A percentile compares a stretch with the other conserved stretches of the same genome.
Conservation (phyloP, 30 jellyfish, hydroid and myxozoan species). For the Chrysaora quinquecirrha region DNA sequence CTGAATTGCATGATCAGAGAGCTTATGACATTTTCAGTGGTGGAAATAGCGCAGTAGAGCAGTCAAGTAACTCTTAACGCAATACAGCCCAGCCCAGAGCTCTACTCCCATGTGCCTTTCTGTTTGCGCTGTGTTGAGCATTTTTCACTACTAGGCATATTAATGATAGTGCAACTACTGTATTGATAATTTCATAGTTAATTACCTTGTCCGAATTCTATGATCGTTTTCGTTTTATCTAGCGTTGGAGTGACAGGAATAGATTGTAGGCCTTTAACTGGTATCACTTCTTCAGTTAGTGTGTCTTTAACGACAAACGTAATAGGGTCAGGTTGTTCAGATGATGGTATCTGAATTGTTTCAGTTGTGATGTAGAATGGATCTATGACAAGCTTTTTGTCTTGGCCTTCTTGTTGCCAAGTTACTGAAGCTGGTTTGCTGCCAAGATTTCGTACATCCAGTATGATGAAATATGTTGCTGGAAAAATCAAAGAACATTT, state of each 20-base stretch:
- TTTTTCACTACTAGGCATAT: no score
- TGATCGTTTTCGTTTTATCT: background rate
- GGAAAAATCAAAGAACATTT: background rate
- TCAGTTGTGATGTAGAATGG: constrained; percentile 20
- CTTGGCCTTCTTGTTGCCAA: constrained; percentile 1
- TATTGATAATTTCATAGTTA: no score
- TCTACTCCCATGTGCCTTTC: no score
- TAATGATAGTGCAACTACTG: no score
- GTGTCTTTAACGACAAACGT: constrained; percentile 12
- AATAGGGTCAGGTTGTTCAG: constrained; percentile 34
- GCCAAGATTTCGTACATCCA: constrained; percentile 40
- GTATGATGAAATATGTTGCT: constrained; percentile 19
- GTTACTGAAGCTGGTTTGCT: constrained; percentile 19
- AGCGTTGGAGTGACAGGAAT: constrained; percentile 6
- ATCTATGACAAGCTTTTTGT: background rate
- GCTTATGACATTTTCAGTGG: no score
- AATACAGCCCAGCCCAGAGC: no score
- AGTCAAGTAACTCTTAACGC: no score
- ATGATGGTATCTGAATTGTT: background rate
- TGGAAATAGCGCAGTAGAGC: no score
- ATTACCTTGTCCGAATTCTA: constrained; percentile 39
- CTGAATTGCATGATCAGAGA: no score
- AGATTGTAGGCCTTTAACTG: constrained; percentile 7
- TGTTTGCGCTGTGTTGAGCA: no score
- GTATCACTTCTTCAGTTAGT: background rate